phyloP scores from a whole-genome alignment of 2,113 vertebrate species.

The Bubo scandiacus region DNA sequence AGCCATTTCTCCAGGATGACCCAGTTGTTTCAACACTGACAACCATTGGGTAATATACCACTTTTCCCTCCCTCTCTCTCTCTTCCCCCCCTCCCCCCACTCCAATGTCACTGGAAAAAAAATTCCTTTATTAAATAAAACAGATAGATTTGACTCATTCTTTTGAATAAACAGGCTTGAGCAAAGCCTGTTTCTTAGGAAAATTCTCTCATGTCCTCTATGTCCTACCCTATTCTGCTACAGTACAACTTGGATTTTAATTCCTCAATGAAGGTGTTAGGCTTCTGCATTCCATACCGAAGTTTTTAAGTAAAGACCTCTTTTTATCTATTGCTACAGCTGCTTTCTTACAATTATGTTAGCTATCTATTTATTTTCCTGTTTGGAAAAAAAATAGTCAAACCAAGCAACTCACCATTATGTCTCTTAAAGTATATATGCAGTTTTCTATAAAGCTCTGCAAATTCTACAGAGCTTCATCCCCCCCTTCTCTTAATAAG shows the following conservation, averaged over 20 bases:
- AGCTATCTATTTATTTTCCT: conserved; percentile 42
- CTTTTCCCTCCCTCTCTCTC: not conserved
- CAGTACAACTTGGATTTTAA: conserved; percentile 43
- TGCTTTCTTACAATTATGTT: conserved; percentile 41
- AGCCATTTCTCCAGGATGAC: not conserved
- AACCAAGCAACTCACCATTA: conserved; percentile 1
- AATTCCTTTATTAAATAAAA: not conserved
- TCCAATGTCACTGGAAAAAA: not conserved
- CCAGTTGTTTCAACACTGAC: not conserved
- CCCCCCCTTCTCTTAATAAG: conserved; percentile 20
- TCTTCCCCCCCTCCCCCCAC: fast-evolving
- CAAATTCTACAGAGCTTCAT: not conserved
- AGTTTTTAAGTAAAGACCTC: conserved; percentile 24
- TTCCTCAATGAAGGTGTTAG: not conserved
- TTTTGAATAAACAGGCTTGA: conserved; percentile 24
- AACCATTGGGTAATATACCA: not conserved
- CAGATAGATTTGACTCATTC: not conserved
- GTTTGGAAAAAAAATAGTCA: not conserved
- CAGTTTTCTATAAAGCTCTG: not conserved
- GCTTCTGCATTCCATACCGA: not conserved
- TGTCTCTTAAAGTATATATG: conserved; percentile 7
- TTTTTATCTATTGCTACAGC: conserved; percentile 45
- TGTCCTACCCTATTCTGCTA: conserved; percentile 1
- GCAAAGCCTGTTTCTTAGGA: not conserved
- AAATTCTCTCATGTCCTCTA: not conserved